A percentile compares a stretch with the other conserved stretches of the same genome.
Evolutionary conservation across 2,888 invertebrate species (phyloP).

Genomic region (Epicampocera succincta): DNA sequence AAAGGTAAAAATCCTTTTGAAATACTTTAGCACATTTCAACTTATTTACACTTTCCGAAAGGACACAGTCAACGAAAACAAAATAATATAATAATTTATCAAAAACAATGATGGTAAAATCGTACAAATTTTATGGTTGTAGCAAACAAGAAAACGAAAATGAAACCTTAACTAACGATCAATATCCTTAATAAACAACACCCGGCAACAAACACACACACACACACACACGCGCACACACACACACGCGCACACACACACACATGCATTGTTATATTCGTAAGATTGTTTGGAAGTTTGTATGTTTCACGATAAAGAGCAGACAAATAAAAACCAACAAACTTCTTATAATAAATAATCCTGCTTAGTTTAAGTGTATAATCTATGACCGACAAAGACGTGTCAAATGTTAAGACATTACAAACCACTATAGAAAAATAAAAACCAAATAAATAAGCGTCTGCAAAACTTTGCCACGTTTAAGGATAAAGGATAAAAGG

Average conservation of each 20-base stretch:
- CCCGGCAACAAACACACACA: constrained; percentile 31
- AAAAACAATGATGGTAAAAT: constrained; percentile 59
- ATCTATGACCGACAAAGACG: constrained; percentile 76
- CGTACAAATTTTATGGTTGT: constrained; percentile 67
- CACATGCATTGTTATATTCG: too few relatives aligned
- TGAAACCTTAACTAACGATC: constrained; percentile 70
- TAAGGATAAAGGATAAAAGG: constrained; percentile 37
- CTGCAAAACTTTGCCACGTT: constrained; percentile 6
- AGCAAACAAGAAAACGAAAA: constrained; percentile 47
- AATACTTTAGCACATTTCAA: too few relatives aligned
- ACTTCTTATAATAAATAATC: constrained; percentile 61
- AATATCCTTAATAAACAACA: constrained; percentile 66
- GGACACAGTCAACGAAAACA: too few relatives aligned
- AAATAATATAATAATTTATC: constrained; percentile 58
- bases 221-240: neutral
- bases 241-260: too few relatives aligned
- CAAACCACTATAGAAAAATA: constrained; percentile 71
- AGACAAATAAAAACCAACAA: constrained; percentile 40
- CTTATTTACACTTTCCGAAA: too few relatives aligned
- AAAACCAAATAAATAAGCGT: constrained; percentile 47
- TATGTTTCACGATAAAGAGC: constrained; percentile 15
- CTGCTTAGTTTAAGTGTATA: constrained; percentile 71
- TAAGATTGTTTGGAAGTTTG: constrained; percentile 31
- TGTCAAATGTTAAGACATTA: constrained; percentile 81
- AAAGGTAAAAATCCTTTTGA: too few relatives aligned